A percentile compares a stretch with the other conserved stretches of the same genome.
phyloP scores from a whole-genome alignment of 2,113 vertebrate species.

The Acrocephalus kingi region DNA sequence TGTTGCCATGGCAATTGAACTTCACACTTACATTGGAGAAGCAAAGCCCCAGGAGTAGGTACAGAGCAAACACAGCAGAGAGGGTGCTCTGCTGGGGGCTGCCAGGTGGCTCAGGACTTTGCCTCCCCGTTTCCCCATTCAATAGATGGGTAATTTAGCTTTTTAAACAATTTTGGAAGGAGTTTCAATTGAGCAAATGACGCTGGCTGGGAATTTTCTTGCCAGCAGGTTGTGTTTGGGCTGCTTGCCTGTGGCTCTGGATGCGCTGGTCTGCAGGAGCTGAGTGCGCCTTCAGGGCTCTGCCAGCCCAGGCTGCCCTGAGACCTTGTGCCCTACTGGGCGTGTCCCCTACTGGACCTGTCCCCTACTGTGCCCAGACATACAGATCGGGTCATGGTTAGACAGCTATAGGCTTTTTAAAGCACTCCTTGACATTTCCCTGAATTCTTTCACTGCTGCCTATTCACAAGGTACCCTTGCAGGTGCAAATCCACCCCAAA shows the following conservation, averaged over 20 bases:
- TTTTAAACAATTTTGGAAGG: background rate
- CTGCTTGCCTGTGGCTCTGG: background rate
- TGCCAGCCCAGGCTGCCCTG: background rate
- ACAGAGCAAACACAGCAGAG: background rate
- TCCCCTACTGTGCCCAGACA: background rate
- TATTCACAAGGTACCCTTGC: background rate
- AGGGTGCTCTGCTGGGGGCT: background rate
- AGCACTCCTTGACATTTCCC: fast-evolving
- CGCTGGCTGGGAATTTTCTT: background rate
- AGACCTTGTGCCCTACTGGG: fast-evolving
- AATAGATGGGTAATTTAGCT: background rate
- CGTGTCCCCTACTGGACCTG: background rate
- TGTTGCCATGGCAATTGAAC: conserved; percentile 46
- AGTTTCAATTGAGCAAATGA: background rate
- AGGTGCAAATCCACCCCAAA: background rate
- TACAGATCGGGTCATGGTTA: fast-evolving
- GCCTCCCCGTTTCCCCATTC: fast-evolving
- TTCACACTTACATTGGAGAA: background rate
- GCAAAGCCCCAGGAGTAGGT: background rate
- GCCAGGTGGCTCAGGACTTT: background rate
- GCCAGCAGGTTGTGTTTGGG: background rate
- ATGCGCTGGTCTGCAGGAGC: fast-evolving
- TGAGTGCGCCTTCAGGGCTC: fast-evolving
- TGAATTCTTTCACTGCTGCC: background rate
- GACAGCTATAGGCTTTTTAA: background rate